Conservation (phyloP, 2,888 invertebrate species). For the Polietes domitor region DNA sequence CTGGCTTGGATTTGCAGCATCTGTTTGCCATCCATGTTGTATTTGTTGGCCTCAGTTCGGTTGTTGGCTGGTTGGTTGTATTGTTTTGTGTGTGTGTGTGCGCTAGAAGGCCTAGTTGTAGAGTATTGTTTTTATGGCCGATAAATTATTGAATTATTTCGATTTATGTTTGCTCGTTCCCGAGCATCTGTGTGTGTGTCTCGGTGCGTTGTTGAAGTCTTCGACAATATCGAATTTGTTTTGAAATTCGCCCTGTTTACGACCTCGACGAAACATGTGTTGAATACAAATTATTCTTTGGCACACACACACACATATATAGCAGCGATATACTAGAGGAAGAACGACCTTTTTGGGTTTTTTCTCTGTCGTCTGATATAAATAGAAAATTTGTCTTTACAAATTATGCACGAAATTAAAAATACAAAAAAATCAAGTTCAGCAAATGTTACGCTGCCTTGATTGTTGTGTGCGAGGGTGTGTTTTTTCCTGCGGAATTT, state of each 20-base stretch:
- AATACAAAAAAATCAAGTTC: background rate
- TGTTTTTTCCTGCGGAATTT: too few relatives aligned
- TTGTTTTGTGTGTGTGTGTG: constrained; percentile 29
- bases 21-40: background rate
- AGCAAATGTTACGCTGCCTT: too few relatives aligned
- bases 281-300: constrained; percentile 49
- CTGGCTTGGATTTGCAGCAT: background rate
- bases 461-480: too few relatives aligned
- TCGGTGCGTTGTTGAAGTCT: background rate
- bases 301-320: background rate
- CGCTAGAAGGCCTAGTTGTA: constrained; percentile 40
- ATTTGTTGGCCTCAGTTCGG: background rate
- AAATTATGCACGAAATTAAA: background rate
- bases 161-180: background rate
- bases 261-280: constrained; percentile 58
- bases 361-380: background rate
- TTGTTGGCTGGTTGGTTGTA: background rate
- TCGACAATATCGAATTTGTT: constrained; percentile 17
- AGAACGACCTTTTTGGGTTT: background rate
- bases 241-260: constrained; percentile 42
- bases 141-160: constrained; percentile 57
- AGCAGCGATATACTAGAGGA: too few relatives aligned
- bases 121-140: constrained; percentile 46
- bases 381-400: background rate
- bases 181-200: background rate